Percentiles rank a stretch among this genome's conserved stretches.
These are phyloP conservation scores for human (Homo sapiens) DNA, from an alignment of 2,113 vertebrate species.

Conservation along the genomic window GRCh38 chr12:109729501-109730000, in stretches of 20 bases:
- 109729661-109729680: conserved; percentile 40
- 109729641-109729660: background rate
- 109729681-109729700: background rate
- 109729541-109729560: conserved; percentile 82
- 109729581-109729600: conserved; percentile 82
- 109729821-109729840: background rate
- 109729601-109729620: conserved; percentile 81
- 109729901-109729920: background rate
- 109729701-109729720: background rate
- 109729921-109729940: background rate
- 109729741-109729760: background rate
- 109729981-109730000: background rate
- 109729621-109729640: conserved; percentile 74
- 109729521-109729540: conserved; percentile 80
- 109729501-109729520: conserved; percentile 78
- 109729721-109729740: background rate
- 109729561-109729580: conserved; percentile 78
- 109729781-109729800: background rate
- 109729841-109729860: background rate
- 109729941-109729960: background rate
- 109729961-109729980: background rate
- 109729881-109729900: background rate
- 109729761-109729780: background rate
- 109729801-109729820: background rate
- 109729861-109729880: background rate